Evolutionary conservation across 2,797 vertebrate species (phyloP).

Genomic region (Sebastes iracundus): DNA sequence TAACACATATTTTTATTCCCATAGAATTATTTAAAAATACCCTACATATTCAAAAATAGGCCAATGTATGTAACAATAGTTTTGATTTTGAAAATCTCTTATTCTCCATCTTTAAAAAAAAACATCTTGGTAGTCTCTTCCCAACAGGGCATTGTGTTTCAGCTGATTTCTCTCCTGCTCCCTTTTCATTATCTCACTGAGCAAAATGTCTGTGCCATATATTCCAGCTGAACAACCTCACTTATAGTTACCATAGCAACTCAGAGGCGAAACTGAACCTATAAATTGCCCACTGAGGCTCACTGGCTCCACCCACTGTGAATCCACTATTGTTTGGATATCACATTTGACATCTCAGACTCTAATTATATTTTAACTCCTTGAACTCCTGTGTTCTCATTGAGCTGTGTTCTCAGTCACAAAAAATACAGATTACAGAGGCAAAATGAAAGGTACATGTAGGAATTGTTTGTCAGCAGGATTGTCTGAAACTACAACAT

Average conservation of each 20-base stretch:
- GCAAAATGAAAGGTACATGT: background rate
- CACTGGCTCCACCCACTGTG: conserved; percentile 60
- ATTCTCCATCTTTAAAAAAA: background rate
- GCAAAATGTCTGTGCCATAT: conserved; percentile 67
- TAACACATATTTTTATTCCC: background rate
- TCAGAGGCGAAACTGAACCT: conserved; percentile 76
- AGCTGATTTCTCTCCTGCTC: conserved; percentile 42
- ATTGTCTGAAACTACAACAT: background rate
- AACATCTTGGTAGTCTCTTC: conserved; percentile 21
- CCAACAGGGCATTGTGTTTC: conserved; percentile 33
- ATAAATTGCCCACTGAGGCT: conserved; percentile 79
- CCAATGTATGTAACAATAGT: background rate
- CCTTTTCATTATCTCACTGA: conserved; percentile 58
- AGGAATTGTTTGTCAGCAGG: background rate
- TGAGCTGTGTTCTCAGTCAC: background rate
- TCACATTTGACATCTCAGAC: conserved; percentile 48
- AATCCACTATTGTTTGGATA: conserved; percentile 69
- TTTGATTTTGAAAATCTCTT: background rate
- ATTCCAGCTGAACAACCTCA: conserved; percentile 77
- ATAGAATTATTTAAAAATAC: background rate
- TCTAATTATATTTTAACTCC: conserved; percentile 30
- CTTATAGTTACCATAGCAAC: conserved; percentile 87
- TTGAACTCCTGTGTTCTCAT: background rate
- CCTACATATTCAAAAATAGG: background rate
- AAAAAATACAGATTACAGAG: background rate